Evolutionary conservation across 2,888 invertebrate genomes (phyloP).

Genomic region (Tricholauxania praeusta): DNA sequence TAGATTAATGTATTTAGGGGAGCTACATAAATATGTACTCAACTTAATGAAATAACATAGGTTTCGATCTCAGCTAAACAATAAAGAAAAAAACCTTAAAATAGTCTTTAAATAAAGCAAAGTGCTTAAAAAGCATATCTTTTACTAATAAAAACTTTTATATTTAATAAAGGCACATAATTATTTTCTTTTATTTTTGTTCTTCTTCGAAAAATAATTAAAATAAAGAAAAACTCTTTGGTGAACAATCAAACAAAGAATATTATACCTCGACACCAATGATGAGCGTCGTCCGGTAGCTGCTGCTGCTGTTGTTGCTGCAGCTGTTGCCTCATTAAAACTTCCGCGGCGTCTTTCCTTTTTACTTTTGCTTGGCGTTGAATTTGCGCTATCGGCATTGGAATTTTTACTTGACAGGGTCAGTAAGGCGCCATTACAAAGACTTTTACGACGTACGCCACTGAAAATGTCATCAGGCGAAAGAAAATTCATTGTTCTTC

Average conservation of each 20-base stretch:
- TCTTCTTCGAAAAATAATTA: too few relatives aligned
- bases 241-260: neutral
- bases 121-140: too few relatives aligned
- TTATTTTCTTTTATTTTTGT: too few relatives aligned
- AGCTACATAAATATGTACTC: too few relatives aligned
- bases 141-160: too few relatives aligned
- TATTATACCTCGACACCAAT: constrained; percentile 68
- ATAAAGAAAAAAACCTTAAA: too few relatives aligned
- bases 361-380: constrained; percentile 57
- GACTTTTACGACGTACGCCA: constrained; percentile 62
- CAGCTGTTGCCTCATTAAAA: constrained; percentile 59
- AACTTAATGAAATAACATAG: too few relatives aligned
- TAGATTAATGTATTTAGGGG: too few relatives aligned
- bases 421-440: constrained; percentile 62
- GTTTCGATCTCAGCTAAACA: too few relatives aligned
- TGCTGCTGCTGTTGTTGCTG: constrained; percentile 37
- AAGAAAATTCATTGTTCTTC: constrained; percentile 59
- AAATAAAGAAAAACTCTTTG: too few relatives aligned
- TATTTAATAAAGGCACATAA: too few relatives aligned
- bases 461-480: constrained; percentile 62
- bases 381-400: constrained; percentile 47
- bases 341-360: constrained; percentile 63
- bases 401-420: constrained; percentile 49
- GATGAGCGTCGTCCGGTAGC: constrained; percentile 66
- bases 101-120: too few relatives aligned